These are phyloP conservation scores for Lasioglossum malachurum DNA, from an alignment of 2,888 invertebrate species.

Conservation along the genomic window DNA sequence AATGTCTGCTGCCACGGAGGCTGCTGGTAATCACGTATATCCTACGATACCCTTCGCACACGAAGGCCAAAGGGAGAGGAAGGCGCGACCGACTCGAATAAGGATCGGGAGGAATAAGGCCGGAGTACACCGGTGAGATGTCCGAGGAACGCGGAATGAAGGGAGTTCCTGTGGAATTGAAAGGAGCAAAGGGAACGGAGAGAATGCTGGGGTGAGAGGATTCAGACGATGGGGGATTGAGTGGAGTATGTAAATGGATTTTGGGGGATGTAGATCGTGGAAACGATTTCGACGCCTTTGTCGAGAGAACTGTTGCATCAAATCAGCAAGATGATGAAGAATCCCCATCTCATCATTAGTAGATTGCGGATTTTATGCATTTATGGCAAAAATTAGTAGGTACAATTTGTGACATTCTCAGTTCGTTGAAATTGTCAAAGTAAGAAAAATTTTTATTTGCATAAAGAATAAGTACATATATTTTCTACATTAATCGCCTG, in stretches of 20 bases:
- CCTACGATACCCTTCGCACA: conserved; percentile 78
- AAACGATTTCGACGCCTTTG: background rate
- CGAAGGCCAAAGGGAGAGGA: conserved; percentile 48
- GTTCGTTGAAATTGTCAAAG: background rate
- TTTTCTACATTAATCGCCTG: no score
- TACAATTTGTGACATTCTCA: background rate
- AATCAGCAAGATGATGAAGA: background rate
- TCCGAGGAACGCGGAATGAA: background rate
- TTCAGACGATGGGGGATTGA: background rate
- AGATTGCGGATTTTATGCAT: no score
- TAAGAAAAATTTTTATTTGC: no score
- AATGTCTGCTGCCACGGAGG: conserved; percentile 79
- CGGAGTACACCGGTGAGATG: background rate
- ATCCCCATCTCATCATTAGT: no score
- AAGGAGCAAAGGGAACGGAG: conserved; percentile 15
- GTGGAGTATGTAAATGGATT: background rate
- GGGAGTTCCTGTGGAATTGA: conserved; percentile 15
- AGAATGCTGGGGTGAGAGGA: background rate
- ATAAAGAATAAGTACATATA: no score
- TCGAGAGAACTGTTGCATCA: background rate
- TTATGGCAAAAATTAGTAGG: no score
- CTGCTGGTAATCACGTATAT: conserved; percentile 83
- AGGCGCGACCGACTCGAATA: background rate
- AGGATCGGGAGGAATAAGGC: background rate
- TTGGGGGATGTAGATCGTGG: background rate